Percentiles rank a stretch among this genome's conserved stretches.
Conservation (phyloP, 2,888 invertebrate species). For the Campoletis raptor region DNA sequence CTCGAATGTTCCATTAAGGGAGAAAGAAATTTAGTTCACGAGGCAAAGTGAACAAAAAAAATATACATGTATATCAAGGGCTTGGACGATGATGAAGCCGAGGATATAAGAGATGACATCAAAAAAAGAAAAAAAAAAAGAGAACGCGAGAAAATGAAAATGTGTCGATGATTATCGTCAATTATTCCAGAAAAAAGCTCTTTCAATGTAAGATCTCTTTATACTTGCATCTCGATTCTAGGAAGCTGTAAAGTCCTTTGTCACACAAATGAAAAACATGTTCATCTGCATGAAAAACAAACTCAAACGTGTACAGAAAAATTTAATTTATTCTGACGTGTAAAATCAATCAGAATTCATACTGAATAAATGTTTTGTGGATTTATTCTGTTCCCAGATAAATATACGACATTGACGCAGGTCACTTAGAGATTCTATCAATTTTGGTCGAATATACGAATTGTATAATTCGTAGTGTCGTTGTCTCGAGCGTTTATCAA, state of each 20-base stretch:
- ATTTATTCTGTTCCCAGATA: background rate
- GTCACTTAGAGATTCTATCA: background rate
- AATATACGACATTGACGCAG: background rate
- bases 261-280: background rate
- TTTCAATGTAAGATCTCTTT: background rate
- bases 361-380: background rate
- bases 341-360: background rate
- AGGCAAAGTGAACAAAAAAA: slow-evolving; percentile 5
- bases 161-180: slow-evolving; percentile 13
- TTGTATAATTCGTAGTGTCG: background rate
- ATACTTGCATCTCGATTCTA: background rate
- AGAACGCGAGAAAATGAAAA: background rate
- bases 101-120: background rate
- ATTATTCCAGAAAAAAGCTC: background rate
- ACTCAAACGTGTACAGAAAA: background rate
- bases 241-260: background rate
- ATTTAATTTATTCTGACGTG: background rate
- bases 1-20: slow-evolving; percentile 35
- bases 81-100: background rate
- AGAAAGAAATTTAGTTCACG: slow-evolving; percentile 35
- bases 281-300: background rate
- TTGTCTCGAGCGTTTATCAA: background rate
- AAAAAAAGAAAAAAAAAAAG: background rate
- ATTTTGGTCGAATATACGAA: background rate
- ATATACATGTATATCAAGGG: background rate